A percentile compares a stretch with the other conserved stretches of the same genome.
These are phyloP conservation scores for Coptotermes formosanus DNA, from an alignment of 1,140 invertebrate species.

Conservation along the genomic window DNA sequence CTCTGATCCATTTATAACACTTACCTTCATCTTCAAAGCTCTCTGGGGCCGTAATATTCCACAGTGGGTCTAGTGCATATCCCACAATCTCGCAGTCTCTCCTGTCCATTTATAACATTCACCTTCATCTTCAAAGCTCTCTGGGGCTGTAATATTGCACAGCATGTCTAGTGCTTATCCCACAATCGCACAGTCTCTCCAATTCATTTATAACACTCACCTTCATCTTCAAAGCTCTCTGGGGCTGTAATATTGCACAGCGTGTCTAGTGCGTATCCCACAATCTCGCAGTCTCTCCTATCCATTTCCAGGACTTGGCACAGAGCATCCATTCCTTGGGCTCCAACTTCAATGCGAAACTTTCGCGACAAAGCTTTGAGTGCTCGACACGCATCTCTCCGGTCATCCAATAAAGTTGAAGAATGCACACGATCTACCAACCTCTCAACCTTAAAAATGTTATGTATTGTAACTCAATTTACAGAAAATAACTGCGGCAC, in stretches of 20 bases:
- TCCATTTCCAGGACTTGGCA: conserved; percentile 79
- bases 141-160: conserved; percentile 84
- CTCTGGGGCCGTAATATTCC: conserved; percentile 84
- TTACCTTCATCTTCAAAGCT: conserved; percentile 82
- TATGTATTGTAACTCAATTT: no score
- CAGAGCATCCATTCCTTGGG: conserved; percentile 90
- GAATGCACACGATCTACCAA: conserved; percentile 88
- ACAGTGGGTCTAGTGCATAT: conserved; percentile 88
- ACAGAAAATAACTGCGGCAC: no score
- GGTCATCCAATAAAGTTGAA: conserved; percentile 90
- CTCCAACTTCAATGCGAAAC: conserved; percentile 93
- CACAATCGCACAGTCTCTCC: conserved; percentile 87
- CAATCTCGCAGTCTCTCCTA: conserved; percentile 85
- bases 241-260: conserved; percentile 87
- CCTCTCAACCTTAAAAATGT: conserved; percentile 75
- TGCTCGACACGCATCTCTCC: conserved; percentile 93
- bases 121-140: conserved; percentile 80
- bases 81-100: conserved; percentile 89
- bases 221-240: conserved; percentile 80
- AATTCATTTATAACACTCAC: conserved; percentile 60
- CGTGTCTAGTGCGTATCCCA: conserved; percentile 88
- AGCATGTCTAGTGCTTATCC: conserved; percentile 90
- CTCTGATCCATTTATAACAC: conserved; percentile 74
- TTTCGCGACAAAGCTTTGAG: conserved; percentile 92
- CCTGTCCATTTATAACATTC: conserved; percentile 61